Evolutionary conservation across 2,113 vertebrate species (phyloP).

Genomic region (Urocynchramus pylzowi): DNA sequence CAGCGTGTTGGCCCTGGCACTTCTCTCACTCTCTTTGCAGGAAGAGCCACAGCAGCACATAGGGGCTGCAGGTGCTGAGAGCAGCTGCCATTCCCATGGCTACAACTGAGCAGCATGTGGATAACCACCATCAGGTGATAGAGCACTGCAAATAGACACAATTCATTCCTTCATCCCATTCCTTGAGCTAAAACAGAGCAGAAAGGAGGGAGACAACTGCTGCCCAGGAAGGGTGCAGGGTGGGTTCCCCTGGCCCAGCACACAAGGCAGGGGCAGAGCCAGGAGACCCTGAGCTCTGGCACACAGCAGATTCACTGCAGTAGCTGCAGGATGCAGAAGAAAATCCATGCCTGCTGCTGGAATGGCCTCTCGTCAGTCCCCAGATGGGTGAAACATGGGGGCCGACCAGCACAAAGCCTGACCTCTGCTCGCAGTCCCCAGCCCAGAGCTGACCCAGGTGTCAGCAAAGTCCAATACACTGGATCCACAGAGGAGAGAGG

Average conservation of each 20-base stretch:
- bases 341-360: not conserved
- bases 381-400: not conserved
- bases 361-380: not conserved
- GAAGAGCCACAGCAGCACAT: not conserved
- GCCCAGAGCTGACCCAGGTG: not conserved
- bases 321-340: not conserved
- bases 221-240: not conserved
- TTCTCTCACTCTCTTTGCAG: not conserved
- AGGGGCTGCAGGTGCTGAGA: not conserved
- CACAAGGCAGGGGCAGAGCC: not conserved
- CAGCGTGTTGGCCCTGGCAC: not conserved
- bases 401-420: fast-evolving
- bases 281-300: not conserved
- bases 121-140: slow-evolving; percentile 22
- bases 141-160: not conserved
- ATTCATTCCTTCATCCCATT: not conserved
- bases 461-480: not conserved
- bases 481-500: not conserved
- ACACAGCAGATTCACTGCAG: not conserved
- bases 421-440: not conserved
- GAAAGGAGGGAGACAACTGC: not conserved
- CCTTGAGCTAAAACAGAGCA: not conserved
- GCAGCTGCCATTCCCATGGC: slow-evolving; percentile 19
- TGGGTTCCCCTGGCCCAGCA: not conserved
- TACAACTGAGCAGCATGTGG: not conserved